Evolutionary conservation across 2,888 invertebrate genomes (phyloP).

Genomic region (Malthinus seriepunctatus): DNA sequence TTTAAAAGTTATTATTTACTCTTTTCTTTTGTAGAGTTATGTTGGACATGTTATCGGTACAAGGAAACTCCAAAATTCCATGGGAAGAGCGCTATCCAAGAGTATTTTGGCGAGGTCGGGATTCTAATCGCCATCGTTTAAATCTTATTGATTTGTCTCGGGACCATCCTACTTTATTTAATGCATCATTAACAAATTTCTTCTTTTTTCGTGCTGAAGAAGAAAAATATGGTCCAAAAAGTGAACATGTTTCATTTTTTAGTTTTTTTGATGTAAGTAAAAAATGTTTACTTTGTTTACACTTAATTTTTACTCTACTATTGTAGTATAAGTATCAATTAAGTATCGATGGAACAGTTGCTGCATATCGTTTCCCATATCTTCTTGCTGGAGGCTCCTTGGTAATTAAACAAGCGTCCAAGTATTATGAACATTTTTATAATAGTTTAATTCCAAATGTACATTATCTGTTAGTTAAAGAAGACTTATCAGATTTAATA

Average conservation of each 20-base stretch:
- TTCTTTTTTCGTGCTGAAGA: constrained; percentile 91
- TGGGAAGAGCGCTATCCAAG: constrained; percentile 78
- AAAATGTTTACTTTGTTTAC: constrained; percentile 5
- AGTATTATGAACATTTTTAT: constrained; percentile 96
- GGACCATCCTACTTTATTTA: constrained; percentile 76
- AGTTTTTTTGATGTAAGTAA: constrained; percentile 88
- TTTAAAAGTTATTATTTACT: too few species aligned
- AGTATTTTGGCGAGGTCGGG: constrained; percentile 92
- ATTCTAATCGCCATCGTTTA: constrained; percentile 83
- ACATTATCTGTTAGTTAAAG: constrained; percentile 83
- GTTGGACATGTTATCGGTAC: constrained; percentile 88
- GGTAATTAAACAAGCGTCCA: constrained; percentile 89
- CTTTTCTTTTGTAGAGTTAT: constrained; percentile 63
- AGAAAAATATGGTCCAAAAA: constrained; percentile 83
- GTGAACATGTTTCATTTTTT: constrained; percentile 84
- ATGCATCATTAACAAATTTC: constrained; percentile 92
- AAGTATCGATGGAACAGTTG: constrained; percentile 94
- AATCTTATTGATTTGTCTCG: constrained; percentile 79
- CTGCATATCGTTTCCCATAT: constrained; percentile 93
- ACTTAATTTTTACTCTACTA: not conserved
- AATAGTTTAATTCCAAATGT: constrained; percentile 69
- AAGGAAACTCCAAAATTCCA: constrained; percentile 69
- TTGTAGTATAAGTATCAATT: constrained; percentile 93
- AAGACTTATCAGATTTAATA: constrained; percentile 79
- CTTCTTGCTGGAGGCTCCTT: constrained; percentile 85